Evolutionary conservation across 1,140 invertebrate species (phyloP).

Genomic region (Drosophila pectinifera): DNA sequence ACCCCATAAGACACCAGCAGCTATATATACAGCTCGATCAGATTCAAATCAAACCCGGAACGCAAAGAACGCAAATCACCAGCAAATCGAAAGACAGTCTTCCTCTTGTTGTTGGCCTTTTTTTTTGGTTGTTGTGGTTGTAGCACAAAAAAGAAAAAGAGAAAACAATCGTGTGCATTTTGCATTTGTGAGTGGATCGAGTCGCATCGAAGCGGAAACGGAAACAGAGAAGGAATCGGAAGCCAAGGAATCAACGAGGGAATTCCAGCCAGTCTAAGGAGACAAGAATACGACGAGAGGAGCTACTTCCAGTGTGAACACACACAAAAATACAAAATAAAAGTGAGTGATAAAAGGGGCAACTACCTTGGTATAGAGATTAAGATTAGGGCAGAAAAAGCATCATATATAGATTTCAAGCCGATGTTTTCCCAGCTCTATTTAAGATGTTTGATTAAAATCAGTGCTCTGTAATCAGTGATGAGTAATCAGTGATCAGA

Average conservation of each 20-base stretch:
- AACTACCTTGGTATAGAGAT: neutral
- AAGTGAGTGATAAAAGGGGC: slow-evolving; percentile 2
- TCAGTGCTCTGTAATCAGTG: neutral
- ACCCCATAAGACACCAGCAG: slow-evolving; percentile 9
- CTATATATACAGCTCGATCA: slow-evolving; percentile 21
- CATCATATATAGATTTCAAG: neutral
- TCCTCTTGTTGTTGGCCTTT: slow-evolving; percentile 25
- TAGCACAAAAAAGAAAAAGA: neutral
- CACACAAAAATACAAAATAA: neutral
- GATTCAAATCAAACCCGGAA: slow-evolving; percentile 28
- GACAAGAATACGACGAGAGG: neutral
- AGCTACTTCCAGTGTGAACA: slow-evolving; percentile 3
- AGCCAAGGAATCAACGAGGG: slow-evolving; percentile 11
- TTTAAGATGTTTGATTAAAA: neutral
- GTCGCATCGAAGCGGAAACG: slow-evolving; percentile 2
- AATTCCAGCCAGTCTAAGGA: slow-evolving; percentile 13
- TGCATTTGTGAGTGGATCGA: slow-evolving; percentile 43
- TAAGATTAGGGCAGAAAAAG: neutral
- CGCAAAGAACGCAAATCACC: slow-evolving; percentile 11
- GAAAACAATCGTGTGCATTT: slow-evolving; percentile 23
- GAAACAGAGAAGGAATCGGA: neutral
- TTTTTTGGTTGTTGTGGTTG: slow-evolving; percentile 15
- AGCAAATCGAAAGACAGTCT: slow-evolving; percentile 9
- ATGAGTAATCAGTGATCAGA: no score
- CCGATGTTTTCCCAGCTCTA: neutral